phyloP scores from a whole-genome alignment of 2,888 invertebrate species.

The Chouioia cunea region DNA sequence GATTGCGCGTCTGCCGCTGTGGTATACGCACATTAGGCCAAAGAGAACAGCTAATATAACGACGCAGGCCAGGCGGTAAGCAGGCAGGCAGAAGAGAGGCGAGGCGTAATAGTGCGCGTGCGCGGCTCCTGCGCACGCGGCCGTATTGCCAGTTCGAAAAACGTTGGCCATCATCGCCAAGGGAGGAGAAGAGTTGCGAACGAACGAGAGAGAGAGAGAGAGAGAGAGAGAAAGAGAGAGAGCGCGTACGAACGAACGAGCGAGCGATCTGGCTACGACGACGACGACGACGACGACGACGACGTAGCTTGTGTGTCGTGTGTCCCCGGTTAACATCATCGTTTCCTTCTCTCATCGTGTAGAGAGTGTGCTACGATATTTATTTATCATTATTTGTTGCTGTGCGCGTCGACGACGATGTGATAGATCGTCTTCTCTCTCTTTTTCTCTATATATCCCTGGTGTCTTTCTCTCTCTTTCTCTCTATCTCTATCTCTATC shows the following conservation, averaged over 20 bases:
- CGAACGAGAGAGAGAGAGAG: constrained; percentile 9
- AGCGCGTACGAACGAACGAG: constrained; percentile 39
- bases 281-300: constrained; percentile 46
- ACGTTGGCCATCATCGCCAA: constrained; percentile 54
- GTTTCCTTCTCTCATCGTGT: no score
- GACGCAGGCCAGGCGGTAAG: not conserved
- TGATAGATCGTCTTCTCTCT: not conserved
- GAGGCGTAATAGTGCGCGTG: constrained; percentile 39
- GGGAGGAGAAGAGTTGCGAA: not conserved
- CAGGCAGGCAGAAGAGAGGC: not conserved
- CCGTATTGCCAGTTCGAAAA: constrained; percentile 59
- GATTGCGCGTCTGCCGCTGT: not conserved
- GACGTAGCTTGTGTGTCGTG: constrained; percentile 5
- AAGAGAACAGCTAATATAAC: no score
- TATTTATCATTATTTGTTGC: no score
- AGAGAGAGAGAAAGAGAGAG: not conserved
- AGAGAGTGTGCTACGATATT: no score
- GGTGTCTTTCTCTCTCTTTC: not conserved
- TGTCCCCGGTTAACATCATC: no score
- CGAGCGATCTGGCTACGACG: constrained; percentile 26
- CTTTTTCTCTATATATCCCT: no score
- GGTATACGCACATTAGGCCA: constrained; percentile 1
- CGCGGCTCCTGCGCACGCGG: constrained; percentile 46
- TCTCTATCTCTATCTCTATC: not conserved
- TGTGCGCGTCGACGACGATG: constrained; percentile 1